A percentile compares a stretch with the other conserved stretches of the same genome.
Conservation (phyloP, 2,113 vertebrate species). For the Chinchilla lanigera region DNA sequence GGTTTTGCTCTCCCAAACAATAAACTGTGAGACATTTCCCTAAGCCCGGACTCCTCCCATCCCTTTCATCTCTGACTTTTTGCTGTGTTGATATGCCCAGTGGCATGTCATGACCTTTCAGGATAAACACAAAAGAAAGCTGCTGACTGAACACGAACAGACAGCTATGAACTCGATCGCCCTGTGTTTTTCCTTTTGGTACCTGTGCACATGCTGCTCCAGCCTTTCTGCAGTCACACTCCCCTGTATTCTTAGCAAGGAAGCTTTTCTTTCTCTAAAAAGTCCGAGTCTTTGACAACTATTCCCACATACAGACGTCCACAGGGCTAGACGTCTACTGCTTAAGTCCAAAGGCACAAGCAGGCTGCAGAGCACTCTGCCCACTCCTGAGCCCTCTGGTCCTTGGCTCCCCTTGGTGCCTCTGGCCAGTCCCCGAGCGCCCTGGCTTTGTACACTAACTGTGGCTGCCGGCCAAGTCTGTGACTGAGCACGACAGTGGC, state of each 20-base stretch:
- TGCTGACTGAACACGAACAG: not conserved
- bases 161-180: not conserved
- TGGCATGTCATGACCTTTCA: not conserved
- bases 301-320: not conserved
- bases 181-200: not conserved
- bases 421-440: not conserved
- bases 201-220: not conserved
- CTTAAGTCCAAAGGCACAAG: not conserved
- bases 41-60: not conserved
- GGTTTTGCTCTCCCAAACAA: constrained; percentile 26
- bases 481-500: not conserved
- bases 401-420: not conserved
- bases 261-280: constrained; percentile 26
- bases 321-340: not conserved
- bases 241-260: not conserved
- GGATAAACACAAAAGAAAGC: not conserved
- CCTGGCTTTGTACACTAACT: not conserved
- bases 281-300: not conserved
- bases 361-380: not conserved
- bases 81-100: not conserved
- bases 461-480: not conserved
- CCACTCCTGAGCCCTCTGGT: not conserved
- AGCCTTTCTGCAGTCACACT: not conserved
- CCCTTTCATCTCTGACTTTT: not conserved
- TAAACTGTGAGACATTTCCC: not conserved